Evolutionary conservation across 2,888 invertebrate species (phyloP), one percentile per base, ranked within the genome.

Genomic region (Rhamnusium bicolor): DNA sequence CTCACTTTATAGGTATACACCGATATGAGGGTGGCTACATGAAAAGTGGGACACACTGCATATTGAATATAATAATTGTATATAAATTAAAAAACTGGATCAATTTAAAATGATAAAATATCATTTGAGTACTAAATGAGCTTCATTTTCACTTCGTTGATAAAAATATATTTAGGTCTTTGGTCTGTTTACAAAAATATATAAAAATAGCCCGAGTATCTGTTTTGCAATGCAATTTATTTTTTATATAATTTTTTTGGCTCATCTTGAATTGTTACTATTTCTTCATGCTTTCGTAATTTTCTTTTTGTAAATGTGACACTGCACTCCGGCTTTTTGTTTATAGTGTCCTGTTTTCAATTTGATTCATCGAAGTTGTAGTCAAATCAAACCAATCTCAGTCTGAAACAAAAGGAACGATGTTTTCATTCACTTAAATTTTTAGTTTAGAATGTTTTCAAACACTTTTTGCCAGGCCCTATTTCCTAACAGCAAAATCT

Each of bases 341-440:
- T 1, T n/a, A 40, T 12, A 40, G 3, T 2, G 40, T 12, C 4
- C n/a, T 40, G n/a, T 40, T 40, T n/a, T 40, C 40, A 40, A 40
- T 40, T 40, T 40, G 40, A 1, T 32, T 32, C 12, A 32, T 12
- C 2, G 6, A 4, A 24, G n/a, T n/a, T 2, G 16, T 10, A 51
- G 19, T 51, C 51, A 51, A n/a, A 4, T 18, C 51, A 19, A 18
- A 18, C 51, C 51, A 51, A 8, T 51, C 0, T 19, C 7, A 18
- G 16, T 51, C 51, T 51, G 51, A 51, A 51, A 51, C 51, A 51
- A 51, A 51, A 51, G 51, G 7, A 51, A 7, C 51, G 18, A 51
- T 19, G 0, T 40, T n/a, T n/a, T n/a, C 8, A 32, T 32, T 32
- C n/a, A 32, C 12, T 32, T 32, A 10, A 32, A 32, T 10, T 32